Conservation (phyloP, 2,797 vertebrate genomes). For the Balearica regulorum region DNA sequence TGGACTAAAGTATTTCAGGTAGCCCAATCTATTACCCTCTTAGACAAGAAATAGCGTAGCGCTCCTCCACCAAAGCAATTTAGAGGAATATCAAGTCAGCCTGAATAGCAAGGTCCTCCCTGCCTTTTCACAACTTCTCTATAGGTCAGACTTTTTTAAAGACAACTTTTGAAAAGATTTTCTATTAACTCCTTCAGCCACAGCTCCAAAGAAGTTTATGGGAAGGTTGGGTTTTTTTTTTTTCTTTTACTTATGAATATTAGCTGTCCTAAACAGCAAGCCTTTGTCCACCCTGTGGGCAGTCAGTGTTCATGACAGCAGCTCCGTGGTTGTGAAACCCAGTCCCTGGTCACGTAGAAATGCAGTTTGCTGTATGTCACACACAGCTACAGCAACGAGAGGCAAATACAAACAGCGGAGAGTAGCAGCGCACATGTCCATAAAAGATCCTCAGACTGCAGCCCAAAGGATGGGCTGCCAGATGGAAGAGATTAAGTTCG, state of each 20-base stretch:
- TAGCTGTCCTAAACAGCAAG: neutral
- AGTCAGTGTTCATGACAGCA: neutral
- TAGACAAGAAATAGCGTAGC: neutral
- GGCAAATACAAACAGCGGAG: neutral
- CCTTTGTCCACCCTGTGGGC: neutral
- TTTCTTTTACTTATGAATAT: neutral
- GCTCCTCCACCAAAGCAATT: neutral
- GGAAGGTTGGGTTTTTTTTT: neutral
- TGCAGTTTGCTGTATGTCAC: neutral
- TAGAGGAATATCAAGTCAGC: neutral
- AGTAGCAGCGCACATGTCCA: neutral
- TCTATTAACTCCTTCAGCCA: neutral
- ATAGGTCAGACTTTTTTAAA: neutral
- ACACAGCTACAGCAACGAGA: neutral
- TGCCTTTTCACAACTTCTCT: neutral
- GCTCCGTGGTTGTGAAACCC: neutral
- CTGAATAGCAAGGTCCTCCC: neutral
- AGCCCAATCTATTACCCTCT: neutral
- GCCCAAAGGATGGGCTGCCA: conserved; percentile 9
- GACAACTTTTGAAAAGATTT: neutral
- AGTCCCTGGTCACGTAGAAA: neutral
- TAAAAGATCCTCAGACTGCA: neutral
- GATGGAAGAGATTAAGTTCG: conserved; percentile 59
- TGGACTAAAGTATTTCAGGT: neutral
- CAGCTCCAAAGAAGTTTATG: neutral